Base-by-base conservation (phyloP, 2,888 invertebrate species). In the Rhagonycha lutea region DNA sequence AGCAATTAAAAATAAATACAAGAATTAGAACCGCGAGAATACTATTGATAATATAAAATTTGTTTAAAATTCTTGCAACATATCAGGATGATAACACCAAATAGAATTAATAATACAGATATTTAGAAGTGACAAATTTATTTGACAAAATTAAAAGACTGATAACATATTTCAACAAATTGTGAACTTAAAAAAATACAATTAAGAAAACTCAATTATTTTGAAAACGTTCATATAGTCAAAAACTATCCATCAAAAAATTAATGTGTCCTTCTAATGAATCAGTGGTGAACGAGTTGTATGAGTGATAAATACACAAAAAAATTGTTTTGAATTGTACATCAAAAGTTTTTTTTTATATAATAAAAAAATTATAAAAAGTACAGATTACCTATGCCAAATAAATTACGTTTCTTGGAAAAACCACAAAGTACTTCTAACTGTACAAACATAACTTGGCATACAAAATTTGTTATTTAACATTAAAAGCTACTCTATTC, bases 401-500 rank as follows among this genome's bases (percentile, higher is more conserved):
- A 62, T 24, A 65, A 70, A 72, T 72, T 65, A 63, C 29, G 32
- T 72, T 72, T 72, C 63, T 72, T 67, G 62, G 65, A 72, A 65
- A 67, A 72, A 63, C 47, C 47, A 63, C 65, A 10, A 32, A 65
- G 23, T 24, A 65, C 26, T 23, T 65, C 26, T 26, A 65, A 65
- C 63, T 65, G 63, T 65, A 65, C 63, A 65, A 65, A 65, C 63
- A 65, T 65, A 65, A 65, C 63, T 65, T 65, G 26, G 63, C 14
- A 68, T 61, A 68, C 28, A 67, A 76, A 72, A 73, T 67, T 47
- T 67, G 74, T 63, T 61, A 70, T 62, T 74, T 75, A 78, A 74
- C 71, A 69, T 69, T 72, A 78, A 69, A 62, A 61, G 62, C 63
- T 69, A 72, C 70, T 70, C 68, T 78, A 93, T 89, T 93, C 94